These are phyloP conservation scores for western clawed frog (Xenopus tropicalis) DNA, from an alignment of 2,113 vertebrate species.

Conservation along the genomic window DNA sequence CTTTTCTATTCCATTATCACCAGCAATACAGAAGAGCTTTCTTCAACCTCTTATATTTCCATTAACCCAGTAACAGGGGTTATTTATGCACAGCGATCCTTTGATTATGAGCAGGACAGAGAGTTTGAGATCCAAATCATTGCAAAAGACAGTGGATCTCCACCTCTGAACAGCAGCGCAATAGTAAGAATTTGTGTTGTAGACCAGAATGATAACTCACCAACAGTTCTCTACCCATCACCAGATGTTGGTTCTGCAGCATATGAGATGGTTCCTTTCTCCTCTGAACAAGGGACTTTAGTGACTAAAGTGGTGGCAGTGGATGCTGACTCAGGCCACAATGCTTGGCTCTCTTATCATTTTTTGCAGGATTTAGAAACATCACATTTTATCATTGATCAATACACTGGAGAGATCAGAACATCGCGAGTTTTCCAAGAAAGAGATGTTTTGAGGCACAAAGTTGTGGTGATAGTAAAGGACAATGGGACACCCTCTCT, in stretches of 20 bases:
- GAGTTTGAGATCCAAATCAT: slow-evolving; percentile 28
- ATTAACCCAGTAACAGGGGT: no score
- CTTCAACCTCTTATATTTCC: slow-evolving; percentile 50
- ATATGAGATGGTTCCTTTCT: slow-evolving; percentile 51
- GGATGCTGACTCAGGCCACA: slow-evolving; percentile 64
- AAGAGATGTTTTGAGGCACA: slow-evolving; percentile 68
- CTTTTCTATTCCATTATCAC: slow-evolving; percentile 10
- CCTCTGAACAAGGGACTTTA: slow-evolving; percentile 58
- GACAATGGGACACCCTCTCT: slow-evolving; percentile 50
- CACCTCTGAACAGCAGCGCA: slow-evolving; percentile 55
- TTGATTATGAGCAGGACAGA: slow-evolving; percentile 47
- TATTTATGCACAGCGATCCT: slow-evolving; percentile 49
- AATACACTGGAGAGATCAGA: slow-evolving; percentile 51
- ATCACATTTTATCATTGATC: slow-evolving; percentile 54
- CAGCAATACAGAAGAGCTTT: slow-evolving; percentile 39
- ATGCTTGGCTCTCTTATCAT: slow-evolving; percentile 62
- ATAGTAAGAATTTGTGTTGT: slow-evolving; percentile 53
- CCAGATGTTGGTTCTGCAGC: slow-evolving; percentile 23
- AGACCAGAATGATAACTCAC: slow-evolving; percentile 62
- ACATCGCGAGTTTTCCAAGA: slow-evolving; percentile 67
- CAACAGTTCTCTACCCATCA: slow-evolving; percentile 60
- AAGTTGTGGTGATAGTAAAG: slow-evolving; percentile 71
- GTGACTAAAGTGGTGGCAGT: slow-evolving; percentile 62
- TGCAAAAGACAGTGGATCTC: slow-evolving; percentile 59
- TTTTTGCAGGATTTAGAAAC: slow-evolving; percentile 57